Evolutionary conservation across 2,888 invertebrate species (phyloP), one percentile per base, ranked within the genome.

Genomic region (Copidosoma aretas): DNA sequence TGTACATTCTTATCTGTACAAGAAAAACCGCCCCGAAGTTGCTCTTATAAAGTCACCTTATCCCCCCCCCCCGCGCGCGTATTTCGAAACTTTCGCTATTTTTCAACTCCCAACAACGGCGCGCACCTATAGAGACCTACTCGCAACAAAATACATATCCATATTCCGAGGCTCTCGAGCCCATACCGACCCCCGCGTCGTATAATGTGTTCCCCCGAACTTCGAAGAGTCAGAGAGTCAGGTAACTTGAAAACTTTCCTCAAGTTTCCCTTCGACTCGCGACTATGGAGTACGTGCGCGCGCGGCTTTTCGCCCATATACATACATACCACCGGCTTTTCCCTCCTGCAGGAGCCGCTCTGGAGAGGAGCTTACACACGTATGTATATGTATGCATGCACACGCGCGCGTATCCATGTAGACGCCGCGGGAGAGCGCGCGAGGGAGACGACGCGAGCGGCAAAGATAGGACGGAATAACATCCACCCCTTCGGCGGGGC

Each of bases 381-480:
- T 71, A 67, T 57, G 21, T 12, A 32, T n/a, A n/a, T n/a, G n/a
- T n/a, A n/a, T n/a, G n/a, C 54, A 59, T 41, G 60, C 51, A 41
- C 52, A 21, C 53, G 32, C 32, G 51, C 41, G 64, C 52, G 22
- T n/a, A 39, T 39, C 39, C 51, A 41, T 12, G 59, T 49, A 52
- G 49, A 49, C 49, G 15, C 19, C 10, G 15, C 49, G 2, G 4
- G 3, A 19, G 21, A 52, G 22, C 52, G 52, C 19, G 52, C 12
- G 12, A 19, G 52, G 19, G 14, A 21, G 52, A 71, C 72, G 71
- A 68, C 68, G 75, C 67, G 64, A 71, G 65, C 66, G 70, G 21
- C 71, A 32, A 32, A 32, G 32, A 32, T 32, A 32, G 32, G 32
- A 32, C 32, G 32, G 32, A 32, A 32, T 32, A 32, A n/a, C 8